Base-by-base conservation (phyloP, 2,113 vertebrate genomes). In the Etia nguti region DNA sequence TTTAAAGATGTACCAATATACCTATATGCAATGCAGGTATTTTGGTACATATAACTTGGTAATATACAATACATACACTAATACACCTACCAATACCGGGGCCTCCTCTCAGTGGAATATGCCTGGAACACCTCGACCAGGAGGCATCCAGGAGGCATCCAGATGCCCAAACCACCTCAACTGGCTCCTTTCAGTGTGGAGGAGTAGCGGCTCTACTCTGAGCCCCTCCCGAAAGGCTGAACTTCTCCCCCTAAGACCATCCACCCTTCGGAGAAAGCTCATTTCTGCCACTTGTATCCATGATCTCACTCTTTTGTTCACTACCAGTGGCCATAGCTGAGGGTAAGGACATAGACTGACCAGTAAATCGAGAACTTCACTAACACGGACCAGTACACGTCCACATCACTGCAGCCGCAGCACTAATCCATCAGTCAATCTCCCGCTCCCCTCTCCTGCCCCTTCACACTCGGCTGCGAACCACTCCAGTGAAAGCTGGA, bases 221-320 rank as follows among this genome's bases (percentile, higher is more conserved):
- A 65, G 31, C 31, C 31, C 60, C 2, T 65, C 6, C 15, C 0
- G 0, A n/a, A 65, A 36, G 1, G 31, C 59, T 62, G 59, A 62
- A 36, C 31, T 36, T 34, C 59, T 36, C 59, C 29, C 59, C 10
- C 59, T 62, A 12, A 62, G 59, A 12, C 34, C 6, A 36, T 65
- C 6, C 18, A 36, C 18, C 60, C 0, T 65, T n/a, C 60, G 36
- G 18, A 65, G 31, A 12, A 65, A 36, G 10, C 4, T n/a, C 1
- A 65, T n/a, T 65, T n/a, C 31, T 65, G 60, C 4, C 0, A 36
- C 10, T 65, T 65, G 31, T 65, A 65, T 65, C 31, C 36, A 29
- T 4, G 4, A 29, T 29, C 29, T 29, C 29, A 29, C 4, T 29
- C 29, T 29, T 29, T 4, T 4, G 29, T 29, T 29, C 29, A 29